Evolutionary conservation across 2,113 vertebrate species (phyloP).

Genomic region (rabbit (Oryctolagus cuniculus)): mOryCun1.1 NC_091446.1:60023501-60024000

Average conservation of each 20-base stretch:
- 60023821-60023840: not conserved
- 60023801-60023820: not conserved
- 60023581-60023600: not conserved
- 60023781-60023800: not conserved
- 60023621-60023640: not conserved
- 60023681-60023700: not conserved
- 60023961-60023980: not conserved
- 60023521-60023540: not conserved
- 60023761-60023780: not conserved
- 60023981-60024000: not conserved
- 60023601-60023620: not conserved
- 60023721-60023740: not conserved
- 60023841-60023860: not conserved
- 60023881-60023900: not conserved
- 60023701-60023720: not conserved
- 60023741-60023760: not conserved
- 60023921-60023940: slow-evolving; percentile 39
- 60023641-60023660: not conserved
- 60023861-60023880: not conserved
- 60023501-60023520: slow-evolving; percentile 28
- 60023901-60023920: slow-evolving; percentile 8
- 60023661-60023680: not conserved
- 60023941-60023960: slow-evolving; percentile 46
- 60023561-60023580: not conserved
- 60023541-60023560: not conserved